phyloP scores from a whole-genome alignment of 1,140 invertebrate species.

The Drosophila carrolli region DNA sequence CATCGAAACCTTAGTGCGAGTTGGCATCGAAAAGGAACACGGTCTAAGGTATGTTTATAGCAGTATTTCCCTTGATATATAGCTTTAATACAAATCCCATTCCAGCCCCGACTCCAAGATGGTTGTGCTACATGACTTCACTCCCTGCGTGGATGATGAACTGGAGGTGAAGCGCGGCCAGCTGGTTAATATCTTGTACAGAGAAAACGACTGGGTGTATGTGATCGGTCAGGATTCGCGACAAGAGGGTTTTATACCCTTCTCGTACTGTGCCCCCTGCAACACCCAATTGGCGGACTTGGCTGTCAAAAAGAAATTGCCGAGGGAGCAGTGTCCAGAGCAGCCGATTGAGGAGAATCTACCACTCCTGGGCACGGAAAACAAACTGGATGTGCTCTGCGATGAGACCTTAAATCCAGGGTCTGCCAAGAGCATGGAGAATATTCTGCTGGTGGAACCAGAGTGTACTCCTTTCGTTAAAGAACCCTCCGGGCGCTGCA shows the following conservation, averaged over 20 bases:
- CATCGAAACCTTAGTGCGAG: constrained; percentile 96
- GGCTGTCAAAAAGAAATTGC: constrained; percentile 94
- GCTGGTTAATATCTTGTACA: constrained; percentile 95
- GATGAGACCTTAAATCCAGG: constrained; percentile 41
- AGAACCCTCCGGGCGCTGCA: constrained; percentile 94
- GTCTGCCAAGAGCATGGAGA: constrained; percentile 85
- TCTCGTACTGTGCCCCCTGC: constrained; percentile 95
- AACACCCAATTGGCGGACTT: constrained; percentile 91
- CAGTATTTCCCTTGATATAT: neutral
- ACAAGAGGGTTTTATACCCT: constrained; percentile 97
- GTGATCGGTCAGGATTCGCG: constrained; percentile 95
- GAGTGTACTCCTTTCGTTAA: constrained; percentile 93
- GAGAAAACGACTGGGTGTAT: constrained; percentile 98
- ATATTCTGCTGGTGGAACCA: constrained; percentile 84
- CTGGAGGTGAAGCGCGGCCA: constrained; percentile 89
- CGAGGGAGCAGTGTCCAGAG: constrained; percentile 86
- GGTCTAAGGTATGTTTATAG: constrained; percentile 86
- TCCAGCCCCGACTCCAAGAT: constrained; percentile 95
- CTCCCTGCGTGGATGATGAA: constrained; percentile 97
- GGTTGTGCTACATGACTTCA: constrained; percentile 97
- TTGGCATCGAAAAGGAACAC: constrained; percentile 97
- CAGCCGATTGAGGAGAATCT: constrained; percentile 67
- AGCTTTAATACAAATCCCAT: neutral
- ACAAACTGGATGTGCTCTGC: constrained; percentile 83
- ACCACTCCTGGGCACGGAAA: constrained; percentile 81